Evolutionary conservation across 1,140 invertebrate genomes (phyloP).

Genomic region (Lucilia sericata): DNA sequence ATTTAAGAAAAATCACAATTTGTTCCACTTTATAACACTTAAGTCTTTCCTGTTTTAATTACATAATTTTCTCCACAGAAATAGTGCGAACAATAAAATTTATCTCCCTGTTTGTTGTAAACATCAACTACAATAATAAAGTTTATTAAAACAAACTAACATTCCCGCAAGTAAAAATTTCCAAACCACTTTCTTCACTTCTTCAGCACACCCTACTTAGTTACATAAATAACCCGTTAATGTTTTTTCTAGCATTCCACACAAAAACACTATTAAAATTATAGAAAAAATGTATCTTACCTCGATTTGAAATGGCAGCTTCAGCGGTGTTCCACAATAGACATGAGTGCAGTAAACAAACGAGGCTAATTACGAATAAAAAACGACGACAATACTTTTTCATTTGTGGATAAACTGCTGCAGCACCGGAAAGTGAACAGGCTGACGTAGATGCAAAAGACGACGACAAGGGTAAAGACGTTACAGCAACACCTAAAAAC

Average conservation of each 20-base stretch:
- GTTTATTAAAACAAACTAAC: no score
- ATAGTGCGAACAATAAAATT: no score
- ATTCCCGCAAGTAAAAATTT: not conserved
- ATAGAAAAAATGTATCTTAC: conserved; percentile 59
- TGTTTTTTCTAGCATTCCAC: not conserved
- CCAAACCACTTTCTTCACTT: not conserved
- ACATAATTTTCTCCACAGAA: no score
- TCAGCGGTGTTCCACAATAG: conserved; percentile 51
- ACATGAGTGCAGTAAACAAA: conserved; percentile 59
- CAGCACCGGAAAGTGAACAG: not conserved
- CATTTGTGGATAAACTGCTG: conserved; percentile 5
- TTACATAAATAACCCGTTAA: no score
- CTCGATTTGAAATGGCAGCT: conserved; percentile 67
- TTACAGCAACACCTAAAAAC: not conserved
- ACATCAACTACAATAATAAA: no score
- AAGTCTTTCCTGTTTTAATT: no score
- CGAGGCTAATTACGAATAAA: conserved; percentile 67
- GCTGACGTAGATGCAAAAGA: not conserved
- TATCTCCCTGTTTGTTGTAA: no score
- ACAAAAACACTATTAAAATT: conserved; percentile 47
- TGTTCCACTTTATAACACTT: no score
- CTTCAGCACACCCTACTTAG: not conserved
- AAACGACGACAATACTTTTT: conserved; percentile 66
- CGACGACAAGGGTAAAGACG: not conserved
- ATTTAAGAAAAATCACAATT: no score